Base-by-base conservation (phyloP, 2,888 invertebrate genomes). In the Xanthorhoe designata region DNA sequence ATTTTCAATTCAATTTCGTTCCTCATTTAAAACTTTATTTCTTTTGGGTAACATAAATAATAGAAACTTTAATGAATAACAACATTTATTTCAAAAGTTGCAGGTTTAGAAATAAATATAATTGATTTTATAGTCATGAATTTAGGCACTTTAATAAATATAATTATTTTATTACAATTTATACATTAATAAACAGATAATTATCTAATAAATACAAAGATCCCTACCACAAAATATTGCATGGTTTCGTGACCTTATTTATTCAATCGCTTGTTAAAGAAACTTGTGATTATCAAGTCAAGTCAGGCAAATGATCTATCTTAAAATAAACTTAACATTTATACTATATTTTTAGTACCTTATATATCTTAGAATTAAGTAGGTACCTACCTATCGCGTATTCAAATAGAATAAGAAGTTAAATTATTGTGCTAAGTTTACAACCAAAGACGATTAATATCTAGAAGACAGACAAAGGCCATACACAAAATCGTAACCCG, bases 21-120 rank as follows among this genome's bases (percentile, higher is more conserved):
- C n/a, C n/a, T n/a, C n/a, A n/a, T n/a, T n/a, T n/a, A n/a, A n/a
- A n/a, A n/a, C n/a, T n/a, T n/a, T n/a, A n/a, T n/a, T n/a, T 24
- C 4, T 24, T 24, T 35, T 17, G 24, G 4, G 24, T 2, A 53
- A 35, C 7, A 2, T n/a, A 1, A 24, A 24, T 24, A 24, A 24
- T 24, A 24, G 4, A 42, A 42, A 42, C 17, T 29, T 42, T 7
- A n/a, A 4, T 52, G 10, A n/a, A 1, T 51, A 45, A 17, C 42
- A 51, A 64, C 56, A 58, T 72, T 55, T 67, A 70, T 67, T 70
- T 52, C 10, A 56, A 64, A 57, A 66, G 35, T 61, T n/a, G n/a
- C n/a, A 61, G 38, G 56, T n/a, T 68, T 24, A 24, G 4, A 3
- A 24, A 24, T 24, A 1, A 24, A 24, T 4, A 24, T 24, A 24